Evolutionary conservation across 2,888 invertebrate genomes (phyloP).

Genomic region (Archaeoteleia sp.): DNA sequence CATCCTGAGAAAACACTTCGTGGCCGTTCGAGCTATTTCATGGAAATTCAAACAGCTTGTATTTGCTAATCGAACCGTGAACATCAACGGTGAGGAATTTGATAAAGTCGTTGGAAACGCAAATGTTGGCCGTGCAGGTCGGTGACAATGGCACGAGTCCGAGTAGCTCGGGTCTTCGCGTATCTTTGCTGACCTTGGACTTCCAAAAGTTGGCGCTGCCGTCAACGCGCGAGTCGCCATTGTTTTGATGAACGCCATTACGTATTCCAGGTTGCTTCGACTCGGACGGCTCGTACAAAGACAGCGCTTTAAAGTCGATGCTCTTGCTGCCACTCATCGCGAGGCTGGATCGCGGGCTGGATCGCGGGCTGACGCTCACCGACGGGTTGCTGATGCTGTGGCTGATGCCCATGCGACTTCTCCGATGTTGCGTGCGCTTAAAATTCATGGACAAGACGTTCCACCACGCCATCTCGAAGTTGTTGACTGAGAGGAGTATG

Average conservation of each 20-base stretch:
- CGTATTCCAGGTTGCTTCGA: conserved; percentile 4
- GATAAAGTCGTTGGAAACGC: conserved; percentile 67
- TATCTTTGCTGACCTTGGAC: conserved; percentile 60
- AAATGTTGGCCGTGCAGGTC: conserved; percentile 63
- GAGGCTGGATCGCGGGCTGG: no score
- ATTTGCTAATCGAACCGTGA: conserved; percentile 64
- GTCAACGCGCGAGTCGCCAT: no score
- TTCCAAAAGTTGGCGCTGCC: conserved; percentile 60
- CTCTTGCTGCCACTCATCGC: conserved; percentile 49
- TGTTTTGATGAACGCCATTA: no score
- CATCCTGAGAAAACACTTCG: no score
- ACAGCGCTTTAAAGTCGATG: conserved; percentile 27
- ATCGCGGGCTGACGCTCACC: conserved; percentile 50
- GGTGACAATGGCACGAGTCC: conserved; percentile 65
- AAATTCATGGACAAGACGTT: conserved; percentile 59
- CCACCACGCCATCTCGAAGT: conserved; percentile 71
- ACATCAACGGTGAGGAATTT: conserved; percentile 70
- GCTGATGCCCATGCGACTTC: conserved; percentile 61
- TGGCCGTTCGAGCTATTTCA: no score
- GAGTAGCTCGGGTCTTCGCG: conserved; percentile 60
- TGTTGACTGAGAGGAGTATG: conserved; percentile 66
- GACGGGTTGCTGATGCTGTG: conserved; percentile 59
- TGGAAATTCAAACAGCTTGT: conserved; percentile 32
- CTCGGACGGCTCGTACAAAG: conserved; percentile 13
- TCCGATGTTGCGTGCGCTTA: conserved; percentile 52